Conservation (phyloP, 1,140 invertebrate species). For the Bathynomus jamesi region DNA sequence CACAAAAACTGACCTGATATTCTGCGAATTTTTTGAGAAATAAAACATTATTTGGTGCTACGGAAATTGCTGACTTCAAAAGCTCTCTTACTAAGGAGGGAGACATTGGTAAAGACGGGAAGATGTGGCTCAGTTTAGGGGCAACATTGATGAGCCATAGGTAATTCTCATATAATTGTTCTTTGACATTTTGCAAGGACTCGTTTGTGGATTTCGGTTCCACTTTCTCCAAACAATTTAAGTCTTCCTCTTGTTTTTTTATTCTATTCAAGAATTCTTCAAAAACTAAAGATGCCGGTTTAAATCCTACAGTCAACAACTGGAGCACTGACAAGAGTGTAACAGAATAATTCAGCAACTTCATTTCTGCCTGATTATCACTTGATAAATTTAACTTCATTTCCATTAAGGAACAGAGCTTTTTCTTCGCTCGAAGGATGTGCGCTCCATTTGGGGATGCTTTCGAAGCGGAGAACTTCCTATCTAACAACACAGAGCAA, state of each 20-base stretch:
- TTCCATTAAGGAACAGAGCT: neutral
- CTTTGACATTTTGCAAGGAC: neutral
- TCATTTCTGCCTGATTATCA: no score
- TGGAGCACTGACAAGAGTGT: no score
- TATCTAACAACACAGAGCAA: neutral
- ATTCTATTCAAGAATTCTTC: no score
- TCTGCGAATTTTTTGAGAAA: neutral
- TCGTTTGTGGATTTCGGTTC: neutral
- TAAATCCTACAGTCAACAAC: no score
- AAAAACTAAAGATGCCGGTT: no score
- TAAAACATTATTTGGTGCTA: neutral
- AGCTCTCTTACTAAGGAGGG: neutral
- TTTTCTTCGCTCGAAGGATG: neutral
- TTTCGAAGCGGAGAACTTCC: neutral
- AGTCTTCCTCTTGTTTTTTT: no score
- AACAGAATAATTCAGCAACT: no score
- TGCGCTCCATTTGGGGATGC: neutral
- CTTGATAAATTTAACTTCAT: no score
- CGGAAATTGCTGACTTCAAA: neutral
- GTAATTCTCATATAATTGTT: neutral
- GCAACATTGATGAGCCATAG: neutral
- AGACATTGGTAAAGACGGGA: no score
- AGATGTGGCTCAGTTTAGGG: neutral
- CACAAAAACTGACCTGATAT: neutral
- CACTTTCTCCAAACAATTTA: neutral